These are phyloP conservation scores for Pararge aegeria DNA, from an alignment of 1,140 invertebrate genomes.

Conservation along the genomic window DNA sequence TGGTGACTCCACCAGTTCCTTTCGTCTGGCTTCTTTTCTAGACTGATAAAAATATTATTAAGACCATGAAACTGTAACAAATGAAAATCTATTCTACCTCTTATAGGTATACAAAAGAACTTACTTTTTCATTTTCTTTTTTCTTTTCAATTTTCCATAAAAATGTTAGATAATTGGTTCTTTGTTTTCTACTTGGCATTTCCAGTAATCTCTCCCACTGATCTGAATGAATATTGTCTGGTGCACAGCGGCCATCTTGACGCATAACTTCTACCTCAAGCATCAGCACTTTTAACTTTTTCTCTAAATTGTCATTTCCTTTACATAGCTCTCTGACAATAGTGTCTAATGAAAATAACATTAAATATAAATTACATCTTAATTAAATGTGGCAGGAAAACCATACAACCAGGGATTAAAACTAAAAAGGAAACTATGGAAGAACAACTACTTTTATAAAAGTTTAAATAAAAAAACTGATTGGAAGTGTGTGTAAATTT, in stretches of 20 bases:
- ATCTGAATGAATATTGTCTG: slow-evolving; percentile 67
- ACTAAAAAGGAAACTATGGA: no score
- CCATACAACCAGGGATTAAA: no score
- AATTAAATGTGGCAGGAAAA: no score
- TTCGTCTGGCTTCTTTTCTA: slow-evolving; percentile 61
- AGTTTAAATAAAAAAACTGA: no score
- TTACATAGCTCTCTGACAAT: slow-evolving; percentile 52
- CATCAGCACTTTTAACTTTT: slow-evolving; percentile 75
- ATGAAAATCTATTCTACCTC: no score
- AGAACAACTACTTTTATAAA: no score
- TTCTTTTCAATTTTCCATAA: slow-evolving; percentile 83
- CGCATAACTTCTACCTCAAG: slow-evolving; percentile 81
- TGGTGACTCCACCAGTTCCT: slow-evolving; percentile 46
- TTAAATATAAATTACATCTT: no score
- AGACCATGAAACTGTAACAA: background rate
- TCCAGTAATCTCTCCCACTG: slow-evolving; percentile 82
- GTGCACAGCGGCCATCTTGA: slow-evolving; percentile 80
- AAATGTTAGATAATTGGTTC: slow-evolving; percentile 82
- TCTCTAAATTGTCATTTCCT: slow-evolving; percentile 60
- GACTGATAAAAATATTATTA: slow-evolving; percentile 35
- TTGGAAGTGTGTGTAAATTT: no score
- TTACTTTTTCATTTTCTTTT: slow-evolving; percentile 64
- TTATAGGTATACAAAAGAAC: background rate
- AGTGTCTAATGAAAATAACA: slow-evolving; percentile 35
- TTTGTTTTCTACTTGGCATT: slow-evolving; percentile 65